Conservation (phyloP, 2,113 vertebrate genomes). For the Machaerirhynchus nigripectus region DNA sequence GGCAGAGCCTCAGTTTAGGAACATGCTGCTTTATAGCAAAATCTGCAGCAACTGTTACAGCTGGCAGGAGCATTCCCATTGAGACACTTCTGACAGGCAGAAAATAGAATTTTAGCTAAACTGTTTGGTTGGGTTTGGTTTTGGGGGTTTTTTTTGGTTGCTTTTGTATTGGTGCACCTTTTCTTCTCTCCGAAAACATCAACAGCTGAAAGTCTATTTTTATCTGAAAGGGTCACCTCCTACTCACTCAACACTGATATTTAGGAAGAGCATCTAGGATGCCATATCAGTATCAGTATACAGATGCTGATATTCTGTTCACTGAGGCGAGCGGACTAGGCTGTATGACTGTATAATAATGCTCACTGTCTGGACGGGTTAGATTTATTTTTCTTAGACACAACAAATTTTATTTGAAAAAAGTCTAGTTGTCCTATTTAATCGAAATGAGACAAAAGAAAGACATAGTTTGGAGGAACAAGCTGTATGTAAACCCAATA, state of each 20-base stretch:
- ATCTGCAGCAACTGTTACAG: background rate
- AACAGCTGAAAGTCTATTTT: background rate
- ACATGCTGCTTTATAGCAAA: background rate
- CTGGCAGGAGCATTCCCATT: background rate
- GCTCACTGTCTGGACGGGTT: background rate
- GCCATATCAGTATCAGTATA: background rate
- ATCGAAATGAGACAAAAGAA: background rate
- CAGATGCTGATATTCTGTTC: background rate
- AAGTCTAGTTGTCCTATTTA: background rate
- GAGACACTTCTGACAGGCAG: background rate
- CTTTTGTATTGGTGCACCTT: background rate
- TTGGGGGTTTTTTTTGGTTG: background rate
- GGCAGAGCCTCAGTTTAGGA: background rate
- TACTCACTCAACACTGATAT: background rate
- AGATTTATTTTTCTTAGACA: background rate
- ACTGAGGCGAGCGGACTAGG: background rate
- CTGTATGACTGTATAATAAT: background rate
- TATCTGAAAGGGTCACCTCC: background rate
- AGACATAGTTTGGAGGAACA: background rate
- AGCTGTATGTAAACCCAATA: background rate
- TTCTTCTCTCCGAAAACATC: background rate
- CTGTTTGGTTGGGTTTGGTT: background rate
- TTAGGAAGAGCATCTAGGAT: background rate
- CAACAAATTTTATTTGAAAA: background rate
- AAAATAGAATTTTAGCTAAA: constrained; percentile 15